These are phyloP conservation scores for Agonopterix subpropinquella DNA, from an alignment of 2,888 invertebrate genomes.

Conservation along the genomic window DNA sequence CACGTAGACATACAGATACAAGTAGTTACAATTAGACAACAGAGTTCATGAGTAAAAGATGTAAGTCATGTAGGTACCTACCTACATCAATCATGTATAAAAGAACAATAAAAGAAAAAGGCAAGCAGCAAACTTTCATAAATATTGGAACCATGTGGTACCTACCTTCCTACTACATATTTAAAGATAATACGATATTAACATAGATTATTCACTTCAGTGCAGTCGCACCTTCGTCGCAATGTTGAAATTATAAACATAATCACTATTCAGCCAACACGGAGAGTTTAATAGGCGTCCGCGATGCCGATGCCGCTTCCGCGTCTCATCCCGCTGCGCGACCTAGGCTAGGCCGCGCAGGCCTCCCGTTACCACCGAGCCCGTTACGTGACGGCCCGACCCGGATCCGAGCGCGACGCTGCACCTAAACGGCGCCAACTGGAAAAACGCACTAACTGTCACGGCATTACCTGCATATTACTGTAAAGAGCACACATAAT, in stretches of 20 bases:
- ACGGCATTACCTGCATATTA: slow-evolving; percentile 8
- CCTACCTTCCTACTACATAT: no score
- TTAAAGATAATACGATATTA: no score
- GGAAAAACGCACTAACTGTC: slow-evolving; percentile 33
- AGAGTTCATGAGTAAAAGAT: no score
- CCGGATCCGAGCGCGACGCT: slow-evolving; percentile 47
- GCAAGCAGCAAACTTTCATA: no score
- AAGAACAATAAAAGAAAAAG: no score
- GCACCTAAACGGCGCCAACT: slow-evolving; percentile 20
- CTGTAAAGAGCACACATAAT: neutral
- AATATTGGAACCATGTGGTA: no score
- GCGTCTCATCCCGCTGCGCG: slow-evolving; percentile 72
- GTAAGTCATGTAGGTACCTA: no score
- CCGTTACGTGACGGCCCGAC: slow-evolving; percentile 72
- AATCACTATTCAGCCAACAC: neutral
- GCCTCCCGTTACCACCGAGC: slow-evolving; percentile 60
- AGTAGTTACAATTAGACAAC: no score
- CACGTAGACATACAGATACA: no score
- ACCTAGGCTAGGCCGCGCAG: slow-evolving; percentile 39
- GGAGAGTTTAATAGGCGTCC: slow-evolving; percentile 41
- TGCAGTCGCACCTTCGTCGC: neutral
- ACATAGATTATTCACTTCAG: neutral
- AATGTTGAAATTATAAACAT: neutral
- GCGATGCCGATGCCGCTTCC: slow-evolving; percentile 62
- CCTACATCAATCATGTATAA: no score